Conservation (phyloP, 2,888 invertebrate species). For the Polylopha cassiicola region DNA sequence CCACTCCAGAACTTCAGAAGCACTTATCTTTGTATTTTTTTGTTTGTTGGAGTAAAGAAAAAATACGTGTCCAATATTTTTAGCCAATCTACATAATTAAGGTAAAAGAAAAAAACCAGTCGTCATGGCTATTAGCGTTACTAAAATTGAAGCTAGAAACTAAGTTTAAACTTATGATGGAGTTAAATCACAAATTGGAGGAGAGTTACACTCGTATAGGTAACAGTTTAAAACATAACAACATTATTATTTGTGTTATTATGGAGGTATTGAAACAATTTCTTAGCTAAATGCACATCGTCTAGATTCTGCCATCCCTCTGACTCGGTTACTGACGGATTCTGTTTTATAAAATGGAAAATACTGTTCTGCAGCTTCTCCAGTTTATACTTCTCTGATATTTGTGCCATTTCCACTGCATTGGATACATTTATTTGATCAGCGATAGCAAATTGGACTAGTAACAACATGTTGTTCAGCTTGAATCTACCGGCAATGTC, state of each 20-base stretch:
- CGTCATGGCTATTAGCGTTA: no score
- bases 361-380: conserved; percentile 40
- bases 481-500: conserved; percentile 48
- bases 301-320: conserved; percentile 52
- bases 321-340: conserved; percentile 48
- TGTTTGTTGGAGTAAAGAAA: no score
- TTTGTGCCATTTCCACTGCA: conserved; percentile 50
- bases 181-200: no score
- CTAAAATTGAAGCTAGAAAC: no score
- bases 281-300: conserved; percentile 53
- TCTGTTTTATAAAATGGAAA: conserved; percentile 48
- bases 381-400: conserved; percentile 52
- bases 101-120: no score
- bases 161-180: no score
- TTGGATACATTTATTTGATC: conserved; percentile 48
- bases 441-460: conserved; percentile 41
- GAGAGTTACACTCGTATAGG: no score
- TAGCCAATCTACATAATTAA: no score
- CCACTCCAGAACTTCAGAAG: no score
- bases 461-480: conserved; percentile 38
- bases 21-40: no score
- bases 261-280: conserved; percentile 39
- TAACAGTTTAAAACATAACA: no score
- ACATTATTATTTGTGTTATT: neutral
- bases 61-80: no score